Evolutionary conservation across 2,797 vertebrate species (phyloP).

Genomic region (Sebastes cheni): DNA sequence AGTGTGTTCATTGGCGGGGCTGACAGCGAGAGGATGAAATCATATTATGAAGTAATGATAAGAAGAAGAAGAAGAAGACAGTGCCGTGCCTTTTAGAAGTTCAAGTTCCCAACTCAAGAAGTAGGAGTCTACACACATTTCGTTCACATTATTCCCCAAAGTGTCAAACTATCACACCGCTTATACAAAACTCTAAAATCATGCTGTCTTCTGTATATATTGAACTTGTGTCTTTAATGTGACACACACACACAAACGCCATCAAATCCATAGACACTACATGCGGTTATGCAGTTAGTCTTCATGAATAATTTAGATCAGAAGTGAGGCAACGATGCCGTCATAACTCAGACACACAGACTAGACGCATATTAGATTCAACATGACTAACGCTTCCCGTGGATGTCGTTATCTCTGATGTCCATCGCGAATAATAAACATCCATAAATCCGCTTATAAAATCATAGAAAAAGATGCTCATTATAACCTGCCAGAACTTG

Average conservation of each 20-base stretch:
- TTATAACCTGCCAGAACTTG: background rate
- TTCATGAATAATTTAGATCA: background rate
- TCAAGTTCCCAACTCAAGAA: background rate
- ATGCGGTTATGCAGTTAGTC: background rate
- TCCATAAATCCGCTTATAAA: background rate
- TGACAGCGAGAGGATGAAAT: constrained; percentile 20
- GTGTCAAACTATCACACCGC: background rate
- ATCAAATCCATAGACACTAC: background rate
- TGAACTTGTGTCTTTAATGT: background rate
- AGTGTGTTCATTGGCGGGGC: background rate
- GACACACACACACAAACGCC: background rate
- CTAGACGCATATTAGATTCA: constrained; percentile 1
- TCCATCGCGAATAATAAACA: background rate
- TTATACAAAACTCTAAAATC: background rate
- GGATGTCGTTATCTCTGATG: background rate
- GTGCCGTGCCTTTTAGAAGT: background rate
- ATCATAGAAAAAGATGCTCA: background rate
- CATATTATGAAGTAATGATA: background rate
- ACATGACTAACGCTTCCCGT: background rate
- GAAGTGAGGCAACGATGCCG: too few relatives aligned
- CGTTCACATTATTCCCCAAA: background rate
- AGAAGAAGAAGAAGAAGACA: background rate
- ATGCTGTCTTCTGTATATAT: background rate
- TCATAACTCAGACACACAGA: background rate
- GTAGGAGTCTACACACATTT: background rate